phyloP scores from a whole-genome alignment of 2,888 invertebrate species.

The Agrotis ipsilon region DNA sequence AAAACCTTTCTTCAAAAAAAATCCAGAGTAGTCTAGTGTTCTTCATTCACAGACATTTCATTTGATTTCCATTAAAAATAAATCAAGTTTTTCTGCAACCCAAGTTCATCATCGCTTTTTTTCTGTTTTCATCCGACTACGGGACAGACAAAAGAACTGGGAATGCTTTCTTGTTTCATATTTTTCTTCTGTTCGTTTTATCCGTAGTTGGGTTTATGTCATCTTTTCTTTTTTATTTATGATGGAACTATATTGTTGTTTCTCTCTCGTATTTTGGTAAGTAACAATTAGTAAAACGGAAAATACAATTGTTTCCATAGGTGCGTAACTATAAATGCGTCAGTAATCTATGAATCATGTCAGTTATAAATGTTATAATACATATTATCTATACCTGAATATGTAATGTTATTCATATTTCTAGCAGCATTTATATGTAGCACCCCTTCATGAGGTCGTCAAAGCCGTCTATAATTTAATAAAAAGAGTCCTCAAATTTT shows the following conservation, averaged over 20 bases:
- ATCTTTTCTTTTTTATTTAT: not conserved
- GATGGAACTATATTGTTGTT: not conserved
- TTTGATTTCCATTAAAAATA: not conserved
- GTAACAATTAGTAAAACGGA: no score
- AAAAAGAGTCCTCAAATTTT: conserved; percentile 19
- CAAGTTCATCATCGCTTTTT: not conserved
- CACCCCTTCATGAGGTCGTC: not conserved
- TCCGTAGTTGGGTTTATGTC: not conserved
- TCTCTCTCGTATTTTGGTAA: not conserved
- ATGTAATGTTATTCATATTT: not conserved
- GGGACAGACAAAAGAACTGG: conserved; percentile 12
- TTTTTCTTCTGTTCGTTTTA: conserved; percentile 3
- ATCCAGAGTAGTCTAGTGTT: no score
- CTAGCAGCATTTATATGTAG: no score
- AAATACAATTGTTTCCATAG: no score
- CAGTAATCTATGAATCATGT: not conserved
- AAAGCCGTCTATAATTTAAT: no score
- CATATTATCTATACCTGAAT: not conserved
- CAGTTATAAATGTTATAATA: not conserved
- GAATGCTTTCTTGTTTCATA: not conserved
- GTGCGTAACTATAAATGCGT: not conserved
- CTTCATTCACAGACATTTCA: not conserved
- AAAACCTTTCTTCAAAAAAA: not conserved
- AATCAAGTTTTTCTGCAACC: not conserved
- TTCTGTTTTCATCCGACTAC: not conserved